These are phyloP conservation scores for Caprella mutica DNA, from an alignment of 2,888 invertebrate species.

Conservation along the genomic window DNA sequence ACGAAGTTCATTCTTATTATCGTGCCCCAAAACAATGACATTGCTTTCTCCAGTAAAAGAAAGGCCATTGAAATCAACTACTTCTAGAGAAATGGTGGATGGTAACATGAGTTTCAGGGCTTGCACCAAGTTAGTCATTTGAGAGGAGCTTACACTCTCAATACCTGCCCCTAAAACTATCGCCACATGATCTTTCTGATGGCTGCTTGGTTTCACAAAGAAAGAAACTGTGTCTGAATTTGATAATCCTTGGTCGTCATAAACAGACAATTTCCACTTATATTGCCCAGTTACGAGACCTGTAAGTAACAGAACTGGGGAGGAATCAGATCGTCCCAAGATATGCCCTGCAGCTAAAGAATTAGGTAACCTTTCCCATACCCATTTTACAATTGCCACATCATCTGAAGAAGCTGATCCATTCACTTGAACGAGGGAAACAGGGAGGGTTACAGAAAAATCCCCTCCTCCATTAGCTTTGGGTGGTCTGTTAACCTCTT, in stretches of 20 bases:
- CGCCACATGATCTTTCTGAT: constrained; percentile 26
- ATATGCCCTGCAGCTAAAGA: constrained; percentile 70
- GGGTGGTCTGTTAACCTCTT: constrained; percentile 79
- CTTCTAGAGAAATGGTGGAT: constrained; percentile 15
- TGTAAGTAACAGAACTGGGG: constrained; percentile 66
- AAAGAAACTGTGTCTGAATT: constrained; percentile 72
- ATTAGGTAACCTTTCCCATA: constrained; percentile 64
- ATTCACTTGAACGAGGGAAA: constrained; percentile 64
- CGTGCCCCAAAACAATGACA: constrained; percentile 1
- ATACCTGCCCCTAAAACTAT: constrained; percentile 25
- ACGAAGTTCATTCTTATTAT: background rate
- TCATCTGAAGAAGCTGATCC: constrained; percentile 78
- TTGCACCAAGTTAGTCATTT: constrained; percentile 24
- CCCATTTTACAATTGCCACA: constrained; percentile 68
- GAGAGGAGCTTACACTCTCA: constrained; percentile 18
- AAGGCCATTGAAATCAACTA: constrained; percentile 21
- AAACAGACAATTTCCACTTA: constrained; percentile 76
- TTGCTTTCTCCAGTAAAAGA: constrained; percentile 22
- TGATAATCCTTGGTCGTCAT: constrained; percentile 75
- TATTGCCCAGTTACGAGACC: constrained; percentile 77
- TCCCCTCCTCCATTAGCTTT: constrained; percentile 81
- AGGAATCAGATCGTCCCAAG: constrained; percentile 60
- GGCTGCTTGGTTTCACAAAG: constrained; percentile 56
- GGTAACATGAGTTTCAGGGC: constrained; percentile 25
- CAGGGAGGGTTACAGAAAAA: constrained; percentile 61